Conservation (phyloP, 2,888 invertebrate genomes). For the Podabrus alpinus region DNA sequence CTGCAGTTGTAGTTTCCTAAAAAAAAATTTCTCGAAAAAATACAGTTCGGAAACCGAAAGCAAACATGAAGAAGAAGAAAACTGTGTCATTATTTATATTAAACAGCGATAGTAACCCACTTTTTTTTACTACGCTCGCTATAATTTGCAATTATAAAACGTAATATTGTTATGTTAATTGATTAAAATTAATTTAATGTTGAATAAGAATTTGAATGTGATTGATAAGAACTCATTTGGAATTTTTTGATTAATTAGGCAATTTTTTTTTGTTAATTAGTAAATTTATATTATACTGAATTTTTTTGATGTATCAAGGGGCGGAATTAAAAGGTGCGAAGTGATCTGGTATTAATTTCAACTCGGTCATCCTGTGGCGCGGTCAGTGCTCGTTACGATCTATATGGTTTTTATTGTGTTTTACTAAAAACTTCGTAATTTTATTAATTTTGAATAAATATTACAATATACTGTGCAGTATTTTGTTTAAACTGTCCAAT, state of each 20-base stretch:
- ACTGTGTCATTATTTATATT: constrained; percentile 17
- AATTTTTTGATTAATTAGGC: not conserved
- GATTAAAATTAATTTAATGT: not conserved
- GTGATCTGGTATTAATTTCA: not conserved
- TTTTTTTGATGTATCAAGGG: not conserved
- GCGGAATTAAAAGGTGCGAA: not conserved
- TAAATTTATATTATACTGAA: not conserved
- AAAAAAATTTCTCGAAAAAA: not conserved
- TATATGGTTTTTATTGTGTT: not conserved
- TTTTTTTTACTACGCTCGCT: not conserved
- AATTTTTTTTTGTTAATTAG: not conserved
- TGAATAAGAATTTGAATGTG: not conserved
- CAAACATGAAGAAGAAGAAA: constrained; percentile 2
- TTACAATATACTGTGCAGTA: too few relatives aligned
- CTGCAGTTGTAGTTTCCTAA: not conserved
- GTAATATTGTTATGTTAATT: not conserved
- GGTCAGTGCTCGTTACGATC: not conserved
- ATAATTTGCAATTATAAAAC: constrained; percentile 2
- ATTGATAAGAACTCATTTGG: not conserved
- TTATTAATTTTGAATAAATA: too few relatives aligned
- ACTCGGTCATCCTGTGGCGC: not conserved
- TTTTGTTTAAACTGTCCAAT: too few relatives aligned
- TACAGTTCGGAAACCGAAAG: constrained; percentile 13
- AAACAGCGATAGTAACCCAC: constrained; percentile 17
- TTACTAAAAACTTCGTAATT: not conserved